phyloP scores from a whole-genome alignment of 2,113 vertebrate species.

The Leuciscus idus region DNA sequence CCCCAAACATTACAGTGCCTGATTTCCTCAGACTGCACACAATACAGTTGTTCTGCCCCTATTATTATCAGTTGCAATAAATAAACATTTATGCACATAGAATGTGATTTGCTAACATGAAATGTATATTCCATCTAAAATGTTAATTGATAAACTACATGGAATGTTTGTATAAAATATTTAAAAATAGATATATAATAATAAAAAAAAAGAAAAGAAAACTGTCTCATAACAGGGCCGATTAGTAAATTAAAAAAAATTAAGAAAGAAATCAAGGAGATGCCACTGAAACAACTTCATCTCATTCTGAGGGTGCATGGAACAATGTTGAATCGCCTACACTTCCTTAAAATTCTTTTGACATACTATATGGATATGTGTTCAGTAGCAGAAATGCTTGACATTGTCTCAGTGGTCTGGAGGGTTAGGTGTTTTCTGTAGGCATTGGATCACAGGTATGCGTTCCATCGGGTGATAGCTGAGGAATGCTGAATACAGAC shows the following conservation, averaged over 20 bases:
- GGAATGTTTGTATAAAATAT: too few species aligned
- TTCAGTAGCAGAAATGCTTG: not conserved
- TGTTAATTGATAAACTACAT: too few species aligned
- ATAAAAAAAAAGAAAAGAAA: too few species aligned
- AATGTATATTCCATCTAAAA: too few species aligned
- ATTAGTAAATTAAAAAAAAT: too few species aligned
- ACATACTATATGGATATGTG: not conserved
- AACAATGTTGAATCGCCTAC: not conserved
- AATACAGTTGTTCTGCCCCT: not conserved
- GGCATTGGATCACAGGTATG: not conserved
- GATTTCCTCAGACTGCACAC: not conserved
- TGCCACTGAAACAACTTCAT: not conserved
- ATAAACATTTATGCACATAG: not conserved
- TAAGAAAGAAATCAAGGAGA: not conserved
- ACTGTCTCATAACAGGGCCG: too few species aligned
- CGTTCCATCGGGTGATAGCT: not conserved
- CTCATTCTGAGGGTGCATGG: not conserved
- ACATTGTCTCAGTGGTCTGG: not conserved
- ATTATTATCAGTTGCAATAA: not conserved
- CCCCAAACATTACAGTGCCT: not conserved
- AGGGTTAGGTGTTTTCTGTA: not conserved
- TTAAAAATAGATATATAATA: too few species aligned
- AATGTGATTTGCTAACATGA: not conserved
- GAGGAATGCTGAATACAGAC: slow-evolving; percentile 28
- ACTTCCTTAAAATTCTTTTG: not conserved